phyloP scores from a whole-genome alignment of 2,113 vertebrate genomes.

The Passer domesticus region DNA sequence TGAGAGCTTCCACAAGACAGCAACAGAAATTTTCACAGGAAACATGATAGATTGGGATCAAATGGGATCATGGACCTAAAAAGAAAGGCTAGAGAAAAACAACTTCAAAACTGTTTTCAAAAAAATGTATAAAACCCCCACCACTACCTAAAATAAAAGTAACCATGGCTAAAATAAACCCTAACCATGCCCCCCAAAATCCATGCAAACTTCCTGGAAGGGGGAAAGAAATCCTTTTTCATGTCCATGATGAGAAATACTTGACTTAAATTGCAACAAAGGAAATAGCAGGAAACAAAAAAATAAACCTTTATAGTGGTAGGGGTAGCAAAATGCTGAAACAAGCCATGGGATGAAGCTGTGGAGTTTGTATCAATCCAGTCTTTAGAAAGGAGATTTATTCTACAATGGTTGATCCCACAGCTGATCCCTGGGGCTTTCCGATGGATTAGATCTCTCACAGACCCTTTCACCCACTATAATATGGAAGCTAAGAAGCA shows the following conservation, averaged over 20 bases:
- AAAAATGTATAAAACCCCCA: background rate
- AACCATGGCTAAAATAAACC: background rate
- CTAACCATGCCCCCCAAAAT: rapidly evolving
- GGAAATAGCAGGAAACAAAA: background rate
- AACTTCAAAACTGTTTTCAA: background rate
- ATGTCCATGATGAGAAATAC: background rate
- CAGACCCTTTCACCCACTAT: background rate
- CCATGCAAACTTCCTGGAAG: background rate
- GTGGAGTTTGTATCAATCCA: background rate
- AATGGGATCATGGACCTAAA: background rate
- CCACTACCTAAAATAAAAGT: background rate
- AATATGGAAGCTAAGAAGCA: background rate
- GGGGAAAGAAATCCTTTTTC: background rate
- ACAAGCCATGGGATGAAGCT: background rate
- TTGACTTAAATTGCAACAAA: background rate
- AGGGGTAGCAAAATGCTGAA: background rate
- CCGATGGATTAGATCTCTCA: background rate
- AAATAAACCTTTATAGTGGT: background rate
- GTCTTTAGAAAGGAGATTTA: background rate
- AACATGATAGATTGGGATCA: background rate
- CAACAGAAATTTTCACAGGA: background rate
- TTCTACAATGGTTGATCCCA: background rate
- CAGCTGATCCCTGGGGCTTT: background rate
- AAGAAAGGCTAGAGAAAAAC: background rate
- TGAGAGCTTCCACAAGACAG: background rate